These are phyloP conservation scores for Drepana falcataria DNA, from an alignment of 2,888 invertebrate species.

Conservation along the genomic window DNA sequence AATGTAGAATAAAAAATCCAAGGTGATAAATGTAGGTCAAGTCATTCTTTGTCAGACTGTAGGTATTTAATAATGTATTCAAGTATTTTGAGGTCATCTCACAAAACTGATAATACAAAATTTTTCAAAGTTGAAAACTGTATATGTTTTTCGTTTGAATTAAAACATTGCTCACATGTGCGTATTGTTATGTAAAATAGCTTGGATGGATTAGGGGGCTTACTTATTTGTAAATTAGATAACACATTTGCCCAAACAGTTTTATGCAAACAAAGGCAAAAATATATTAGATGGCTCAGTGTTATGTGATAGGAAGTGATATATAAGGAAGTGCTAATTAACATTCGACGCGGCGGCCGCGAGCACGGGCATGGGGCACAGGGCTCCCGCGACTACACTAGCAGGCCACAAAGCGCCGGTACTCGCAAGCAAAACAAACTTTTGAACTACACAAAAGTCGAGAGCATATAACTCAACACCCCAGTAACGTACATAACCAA, in stretches of 20 bases:
- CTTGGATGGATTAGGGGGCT: not conserved
- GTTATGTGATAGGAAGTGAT: conserved; percentile 59
- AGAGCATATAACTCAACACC: conserved; percentile 1
- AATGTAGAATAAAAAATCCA: conserved; percentile 32
- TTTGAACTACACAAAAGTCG: conserved; percentile 5
- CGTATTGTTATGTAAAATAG: not conserved
- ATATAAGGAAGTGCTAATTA: conserved; percentile 70
- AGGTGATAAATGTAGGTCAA: conserved; percentile 43
- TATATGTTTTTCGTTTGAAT: not conserved
- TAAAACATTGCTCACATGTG: not conserved
- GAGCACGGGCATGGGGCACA: conserved; percentile 55
- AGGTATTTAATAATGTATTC: conserved; percentile 29
- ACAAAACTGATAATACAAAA: conserved; percentile 20
- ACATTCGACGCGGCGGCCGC: conserved; percentile 60
- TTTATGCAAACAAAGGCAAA: conserved; percentile 16
- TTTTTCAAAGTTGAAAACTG: not conserved
- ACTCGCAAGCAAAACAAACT: conserved; percentile 18
- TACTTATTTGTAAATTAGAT: not conserved
- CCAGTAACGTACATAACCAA: conserved; percentile 7
- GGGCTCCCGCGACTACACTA: conserved; percentile 31
- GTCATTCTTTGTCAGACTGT: conserved; percentile 38
- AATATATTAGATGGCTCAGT: conserved; percentile 16
- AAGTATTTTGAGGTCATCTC: conserved; percentile 36
- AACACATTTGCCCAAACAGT: conserved; percentile 2
- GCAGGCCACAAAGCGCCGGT: conserved; percentile 19